Conservation (phyloP, 1,140 invertebrate species). For the Chymomyza costata region DNA sequence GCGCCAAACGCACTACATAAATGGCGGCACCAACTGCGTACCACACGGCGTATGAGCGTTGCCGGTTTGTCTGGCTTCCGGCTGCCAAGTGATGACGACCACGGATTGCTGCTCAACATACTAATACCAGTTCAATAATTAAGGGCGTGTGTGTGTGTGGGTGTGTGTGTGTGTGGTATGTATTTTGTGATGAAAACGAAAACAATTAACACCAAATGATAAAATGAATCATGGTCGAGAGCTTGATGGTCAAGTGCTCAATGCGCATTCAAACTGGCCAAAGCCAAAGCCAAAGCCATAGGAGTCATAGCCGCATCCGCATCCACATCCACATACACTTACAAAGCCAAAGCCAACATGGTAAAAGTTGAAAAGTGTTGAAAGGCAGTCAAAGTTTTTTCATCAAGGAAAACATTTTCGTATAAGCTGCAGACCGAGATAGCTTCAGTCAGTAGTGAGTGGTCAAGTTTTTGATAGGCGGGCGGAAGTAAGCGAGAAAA, state of each 20-base stretch:
- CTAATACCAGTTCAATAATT: constrained; percentile 52
- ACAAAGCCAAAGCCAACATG: background rate
- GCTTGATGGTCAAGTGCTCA: background rate
- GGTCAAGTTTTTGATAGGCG: constrained; percentile 1
- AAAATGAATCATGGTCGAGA: constrained; percentile 47
- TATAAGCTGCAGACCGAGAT: constrained; percentile 15
- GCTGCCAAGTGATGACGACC: background rate
- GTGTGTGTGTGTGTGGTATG: constrained; percentile 15
- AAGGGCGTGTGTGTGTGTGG: background rate
- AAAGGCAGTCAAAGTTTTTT: constrained; percentile 71
- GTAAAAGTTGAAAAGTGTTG: constrained; percentile 68
- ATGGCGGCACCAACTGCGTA: constrained; percentile 7
- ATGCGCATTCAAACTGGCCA: no score
- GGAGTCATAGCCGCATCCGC: no score
- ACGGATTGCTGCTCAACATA: constrained; percentile 28
- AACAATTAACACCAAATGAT: constrained; percentile 71
- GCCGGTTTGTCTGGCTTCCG: background rate
- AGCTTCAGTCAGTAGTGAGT: constrained; percentile 5
- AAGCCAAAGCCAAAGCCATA: no score
- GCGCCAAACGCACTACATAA: constrained; percentile 42
- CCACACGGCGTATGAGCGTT: constrained; percentile 38
- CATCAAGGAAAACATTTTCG: constrained; percentile 70
- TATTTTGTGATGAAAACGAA: constrained; percentile 68
- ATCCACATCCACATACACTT: no score
- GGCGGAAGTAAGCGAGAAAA: constrained; percentile 50